These are phyloP conservation scores for Heterotis niloticus DNA, from an alignment of 2,113 vertebrate genomes.

Conservation along the genomic window DNA sequence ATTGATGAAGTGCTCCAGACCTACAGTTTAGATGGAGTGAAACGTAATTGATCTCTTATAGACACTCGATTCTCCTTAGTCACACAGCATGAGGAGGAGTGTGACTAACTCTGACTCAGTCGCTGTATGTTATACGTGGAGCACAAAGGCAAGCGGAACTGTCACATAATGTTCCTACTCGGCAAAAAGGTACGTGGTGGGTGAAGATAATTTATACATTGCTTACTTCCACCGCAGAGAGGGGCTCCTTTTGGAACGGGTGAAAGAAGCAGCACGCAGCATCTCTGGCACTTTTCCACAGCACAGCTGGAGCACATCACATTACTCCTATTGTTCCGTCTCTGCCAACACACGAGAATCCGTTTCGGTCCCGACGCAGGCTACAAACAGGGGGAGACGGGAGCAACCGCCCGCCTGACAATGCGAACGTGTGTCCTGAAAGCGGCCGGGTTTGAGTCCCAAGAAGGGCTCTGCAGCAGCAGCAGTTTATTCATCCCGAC, in stretches of 20 bases:
- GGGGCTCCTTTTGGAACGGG: not conserved
- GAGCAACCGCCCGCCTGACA: too few species aligned
- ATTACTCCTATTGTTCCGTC: too few species aligned
- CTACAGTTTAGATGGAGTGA: constrained; percentile 20
- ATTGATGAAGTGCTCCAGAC: constrained; percentile 33
- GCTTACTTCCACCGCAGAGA: not conserved
- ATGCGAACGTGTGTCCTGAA: too few species aligned
- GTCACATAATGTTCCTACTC: constrained; percentile 7
- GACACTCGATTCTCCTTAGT: constrained; percentile 16
- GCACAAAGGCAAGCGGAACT: not conserved
- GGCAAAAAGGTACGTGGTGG: constrained; percentile 5
- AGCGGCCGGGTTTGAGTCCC: too few species aligned
- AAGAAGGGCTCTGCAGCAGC: too few species aligned
- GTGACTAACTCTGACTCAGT: constrained; percentile 20
- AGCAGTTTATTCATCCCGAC: too few species aligned
- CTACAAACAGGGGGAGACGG: too few species aligned
- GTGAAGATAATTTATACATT: not conserved
- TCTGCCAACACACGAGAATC: too few species aligned
- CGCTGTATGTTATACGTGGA: not conserved
- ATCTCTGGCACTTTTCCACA: too few species aligned
- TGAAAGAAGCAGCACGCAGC: too few species aligned
- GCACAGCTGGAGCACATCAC: too few species aligned
- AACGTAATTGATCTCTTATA: constrained; percentile 24
- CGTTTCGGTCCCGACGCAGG: too few species aligned
- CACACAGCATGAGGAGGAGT: not conserved